Evolutionary conservation across 64 coral and sea anemone genomes (phyloP).

Genomic region (Porites australiensis): DNA sequence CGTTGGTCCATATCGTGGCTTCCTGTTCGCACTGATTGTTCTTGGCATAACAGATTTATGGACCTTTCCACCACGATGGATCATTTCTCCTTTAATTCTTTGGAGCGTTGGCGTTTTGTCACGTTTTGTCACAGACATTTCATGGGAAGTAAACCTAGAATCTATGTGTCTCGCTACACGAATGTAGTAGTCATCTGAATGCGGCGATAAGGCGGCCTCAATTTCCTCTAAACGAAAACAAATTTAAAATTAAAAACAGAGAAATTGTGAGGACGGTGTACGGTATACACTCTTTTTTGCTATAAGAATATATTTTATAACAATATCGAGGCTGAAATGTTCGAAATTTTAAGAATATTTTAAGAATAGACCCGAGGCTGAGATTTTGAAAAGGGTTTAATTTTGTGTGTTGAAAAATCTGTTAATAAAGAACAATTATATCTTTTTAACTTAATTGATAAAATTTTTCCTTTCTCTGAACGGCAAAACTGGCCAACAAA

Average conservation of each 20-base stretch:
- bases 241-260: neutral
- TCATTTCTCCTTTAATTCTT: neutral
- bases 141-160: neutral
- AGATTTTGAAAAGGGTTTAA: too few relatives aligned
- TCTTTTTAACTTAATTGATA: too few relatives aligned
- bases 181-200: neutral
- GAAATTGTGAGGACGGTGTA: too few relatives aligned
- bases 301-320: too few relatives aligned
- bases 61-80: neutral
- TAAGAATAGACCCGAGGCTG: too few relatives aligned
- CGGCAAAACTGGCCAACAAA: too few relatives aligned
- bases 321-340: too few relatives aligned
- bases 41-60: neutral
- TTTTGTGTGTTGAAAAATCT: too few relatives aligned
- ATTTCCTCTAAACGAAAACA: slow-evolving; percentile 17
- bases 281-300: too few relatives aligned
- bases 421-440: too few relatives aligned
- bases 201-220: neutral
- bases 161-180: neutral
- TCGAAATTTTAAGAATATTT: too few relatives aligned
- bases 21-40: neutral
- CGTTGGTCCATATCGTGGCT: neutral
- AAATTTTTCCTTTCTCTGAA: too few relatives aligned
- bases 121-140: neutral
- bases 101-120: neutral